A percentile compares a stretch with the other conserved stretches of the same genome.
Evolutionary conservation across 2,888 invertebrate species (phyloP).

Genomic region (Anthophora plumipes): DNA sequence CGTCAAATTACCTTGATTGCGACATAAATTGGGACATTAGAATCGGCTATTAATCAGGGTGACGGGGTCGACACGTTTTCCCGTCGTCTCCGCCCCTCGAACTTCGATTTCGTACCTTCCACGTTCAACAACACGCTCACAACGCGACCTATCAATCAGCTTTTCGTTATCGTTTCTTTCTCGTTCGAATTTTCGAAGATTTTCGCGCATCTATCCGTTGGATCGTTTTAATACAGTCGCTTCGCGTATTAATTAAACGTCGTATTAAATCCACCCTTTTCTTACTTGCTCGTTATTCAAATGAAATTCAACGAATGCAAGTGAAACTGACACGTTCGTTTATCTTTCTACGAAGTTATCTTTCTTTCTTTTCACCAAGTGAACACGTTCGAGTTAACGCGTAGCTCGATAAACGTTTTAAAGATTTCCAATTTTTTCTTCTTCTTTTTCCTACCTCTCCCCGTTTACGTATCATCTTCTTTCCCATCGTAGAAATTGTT

Average conservation of each 20-base stretch:
- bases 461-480: neutral
- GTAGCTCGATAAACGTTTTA: neutral
- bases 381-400: too few relatives aligned
- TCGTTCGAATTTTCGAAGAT: neutral
- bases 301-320: neutral
- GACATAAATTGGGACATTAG: constrained; percentile 55
- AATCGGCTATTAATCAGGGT: constrained; percentile 49
- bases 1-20: constrained; percentile 57
- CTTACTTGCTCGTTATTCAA: neutral
- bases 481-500: neutral
- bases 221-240: neutral
- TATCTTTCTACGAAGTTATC: too few relatives aligned
- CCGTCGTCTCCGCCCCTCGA: neutral
- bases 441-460: too few relatives aligned
- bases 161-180: neutral
- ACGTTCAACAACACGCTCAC: neutral
- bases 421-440: neutral
- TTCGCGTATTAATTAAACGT: constrained; percentile 15
- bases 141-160: neutral
- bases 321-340: neutral
- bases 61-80: constrained; percentile 29
- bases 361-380: neutral
- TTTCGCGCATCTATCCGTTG: neutral
- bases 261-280: neutral
- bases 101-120: constrained; percentile 25